These are phyloP conservation scores for zebrafish (Danio rerio) DNA, from an alignment of 2,113 vertebrate genomes.

Conservation along the genomic window GRCz12tu NC_133182.1:35617501-35618000, in stretches of 20 bases:
- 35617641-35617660: constrained; percentile 58
- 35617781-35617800: background rate
- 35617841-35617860: no score
- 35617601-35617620: constrained; percentile 65
- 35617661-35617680: constrained; percentile 65
- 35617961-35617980: background rate
- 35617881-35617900: background rate
- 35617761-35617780: background rate
- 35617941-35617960: background rate
- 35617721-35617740: constrained; percentile 67
- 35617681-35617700: constrained; percentile 58
- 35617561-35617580: constrained; percentile 66
- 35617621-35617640: constrained; percentile 70
- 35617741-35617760: constrained; percentile 43
- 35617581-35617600: constrained; percentile 67
- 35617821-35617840: no score
- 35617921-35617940: background rate
- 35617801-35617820: background rate
- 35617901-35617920: background rate
- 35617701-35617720: constrained; percentile 60
- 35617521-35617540: constrained; percentile 70
- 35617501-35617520: constrained; percentile 75
- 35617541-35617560: constrained; percentile 71
- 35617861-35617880: no score
- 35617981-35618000: background rate